Base-by-base conservation (phyloP, 37 sponge, comb jelly and placozoan species). In the Spongilla lacustris region DNA sequence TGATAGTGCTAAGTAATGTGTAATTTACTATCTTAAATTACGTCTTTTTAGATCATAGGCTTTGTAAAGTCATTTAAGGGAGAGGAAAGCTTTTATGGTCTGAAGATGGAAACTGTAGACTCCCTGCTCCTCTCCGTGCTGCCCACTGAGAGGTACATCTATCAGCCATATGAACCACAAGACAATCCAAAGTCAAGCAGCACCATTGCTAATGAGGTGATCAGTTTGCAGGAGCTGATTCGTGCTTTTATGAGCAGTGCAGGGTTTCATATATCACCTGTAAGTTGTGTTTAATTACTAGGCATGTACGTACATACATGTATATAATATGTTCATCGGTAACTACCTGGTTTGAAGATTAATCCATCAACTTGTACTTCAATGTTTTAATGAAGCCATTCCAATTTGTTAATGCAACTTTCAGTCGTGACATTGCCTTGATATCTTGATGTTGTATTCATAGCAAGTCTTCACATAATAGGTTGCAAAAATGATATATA, bases 61-160 rank as follows among this genome's bases (percentile, higher is more conserved):
- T 87, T 91, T 80, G 78, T 91, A 2, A 29, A 35, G 4, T 48
- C 23, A 67, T 81, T 87, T 25, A 49, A 58, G 0, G 94, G 87
- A 11, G 26, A 68, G 11, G 58, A 83, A 22, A 89, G 89, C 71
- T 78, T 96, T 23, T 93, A 91, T 90, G 94, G 94, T 23, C 37
- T 81, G 25, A 38, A 83, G 31, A 31, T 38, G 30, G 93, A 96
- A 25, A 96, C 94, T 0, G 34, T 92, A 25, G 84, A 89, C 68
- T 96, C 97, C 37, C 90, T 96, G 36, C 32, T 96, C 22, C 79
- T 96, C 26, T 77, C 66, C 32, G 26, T 96, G 31, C 80, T 96
- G 24, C 97, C 97, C 1, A 76, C 85, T 17, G 74, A 86, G 17
- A 77, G 36, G 3, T 76, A 85, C 80, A 68, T n/a, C 25, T 91